phyloP scores from a whole-genome alignment of 2,113 vertebrate species.

The Aphelocoma coerulescens region DNA sequence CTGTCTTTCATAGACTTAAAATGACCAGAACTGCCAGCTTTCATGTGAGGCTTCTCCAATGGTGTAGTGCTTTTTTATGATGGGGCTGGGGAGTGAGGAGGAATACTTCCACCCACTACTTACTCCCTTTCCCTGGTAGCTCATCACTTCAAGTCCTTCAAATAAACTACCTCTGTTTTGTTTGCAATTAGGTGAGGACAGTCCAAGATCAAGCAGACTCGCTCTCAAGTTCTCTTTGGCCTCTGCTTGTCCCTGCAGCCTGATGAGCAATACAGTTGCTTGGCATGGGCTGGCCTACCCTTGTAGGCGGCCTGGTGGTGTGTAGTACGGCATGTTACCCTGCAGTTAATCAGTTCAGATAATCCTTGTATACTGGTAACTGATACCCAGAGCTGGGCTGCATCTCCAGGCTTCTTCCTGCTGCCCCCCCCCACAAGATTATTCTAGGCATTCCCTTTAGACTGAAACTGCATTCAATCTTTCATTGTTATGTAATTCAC shows the following conservation, averaged over 20 bases:
- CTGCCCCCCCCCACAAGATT: not conserved
- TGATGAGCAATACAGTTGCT: not conserved
- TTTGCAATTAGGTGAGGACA: not conserved
- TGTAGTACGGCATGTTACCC: slow-evolving; percentile 65
- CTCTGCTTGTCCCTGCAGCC: not conserved
- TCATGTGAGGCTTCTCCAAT: not conserved
- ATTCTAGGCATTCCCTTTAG: not conserved
- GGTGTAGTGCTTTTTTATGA: not conserved
- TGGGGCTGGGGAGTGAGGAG: not conserved
- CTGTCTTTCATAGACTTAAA: not conserved
- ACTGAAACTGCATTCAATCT: not conserved
- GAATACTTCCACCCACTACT: not conserved
- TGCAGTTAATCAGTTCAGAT: slow-evolving; percentile 55
- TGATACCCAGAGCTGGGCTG: slow-evolving; percentile 28
- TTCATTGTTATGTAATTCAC: not conserved
- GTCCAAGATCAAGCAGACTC: not conserved
- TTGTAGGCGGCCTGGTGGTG: slow-evolving; percentile 1
- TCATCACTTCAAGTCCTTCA: not conserved
- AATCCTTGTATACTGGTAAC: slow-evolving; percentile 64
- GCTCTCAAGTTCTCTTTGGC: not conserved
- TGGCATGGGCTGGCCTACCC: slow-evolving; percentile 9
- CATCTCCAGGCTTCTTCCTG: not conserved
- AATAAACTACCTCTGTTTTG: not conserved
- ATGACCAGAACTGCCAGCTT: not conserved
- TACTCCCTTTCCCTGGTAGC: not conserved